phyloP scores from a whole-genome alignment of 2,888 invertebrate species.

The Drosophila parthenogenetica region DNA sequence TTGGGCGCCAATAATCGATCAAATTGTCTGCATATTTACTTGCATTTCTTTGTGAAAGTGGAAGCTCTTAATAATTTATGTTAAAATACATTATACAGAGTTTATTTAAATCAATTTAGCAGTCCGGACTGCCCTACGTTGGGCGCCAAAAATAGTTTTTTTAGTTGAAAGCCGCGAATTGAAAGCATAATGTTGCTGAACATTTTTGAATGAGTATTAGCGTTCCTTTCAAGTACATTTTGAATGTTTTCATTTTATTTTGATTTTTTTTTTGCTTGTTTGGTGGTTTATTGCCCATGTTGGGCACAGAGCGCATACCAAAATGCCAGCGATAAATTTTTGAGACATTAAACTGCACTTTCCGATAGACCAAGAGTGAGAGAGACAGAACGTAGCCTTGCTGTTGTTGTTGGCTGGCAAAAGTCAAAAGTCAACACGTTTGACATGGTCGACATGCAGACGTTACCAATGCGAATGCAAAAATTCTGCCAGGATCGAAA shows the following conservation, averaged over 20 bases:
- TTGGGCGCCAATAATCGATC: not conserved
- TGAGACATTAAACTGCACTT: slow-evolving; percentile 81
- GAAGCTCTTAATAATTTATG: no score
- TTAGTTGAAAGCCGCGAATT: slow-evolving; percentile 1
- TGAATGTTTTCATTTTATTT: slow-evolving; percentile 43
- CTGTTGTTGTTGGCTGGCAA: slow-evolving; percentile 33
- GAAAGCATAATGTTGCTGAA: slow-evolving; percentile 1
- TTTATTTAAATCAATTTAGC: no score
- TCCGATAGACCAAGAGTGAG: slow-evolving; percentile 28
- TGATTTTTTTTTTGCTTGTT: slow-evolving; percentile 17
- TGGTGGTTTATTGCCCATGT: slow-evolving; percentile 73
- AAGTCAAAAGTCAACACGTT: slow-evolving; percentile 82
- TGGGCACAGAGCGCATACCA: slow-evolving; percentile 71
- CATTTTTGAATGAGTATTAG: not conserved
- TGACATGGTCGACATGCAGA: slow-evolving; percentile 79
- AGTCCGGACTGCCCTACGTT: not conserved
- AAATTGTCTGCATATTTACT: no score
- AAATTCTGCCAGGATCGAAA: slow-evolving; percentile 52
- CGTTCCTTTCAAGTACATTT: slow-evolving; percentile 36
- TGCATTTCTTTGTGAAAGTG: no score
- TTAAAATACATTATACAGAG: no score
- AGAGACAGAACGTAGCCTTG: slow-evolving; percentile 23
- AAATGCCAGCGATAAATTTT: slow-evolving; percentile 80
- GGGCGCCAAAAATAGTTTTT: slow-evolving; percentile 1
- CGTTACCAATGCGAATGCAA: slow-evolving; percentile 74